Percentiles rank a stretch among this genome's conserved stretches.
These are phyloP conservation scores for Carollia perspicillata DNA, from an alignment of 2,113 vertebrate genomes.

Conservation along the genomic window DNA sequence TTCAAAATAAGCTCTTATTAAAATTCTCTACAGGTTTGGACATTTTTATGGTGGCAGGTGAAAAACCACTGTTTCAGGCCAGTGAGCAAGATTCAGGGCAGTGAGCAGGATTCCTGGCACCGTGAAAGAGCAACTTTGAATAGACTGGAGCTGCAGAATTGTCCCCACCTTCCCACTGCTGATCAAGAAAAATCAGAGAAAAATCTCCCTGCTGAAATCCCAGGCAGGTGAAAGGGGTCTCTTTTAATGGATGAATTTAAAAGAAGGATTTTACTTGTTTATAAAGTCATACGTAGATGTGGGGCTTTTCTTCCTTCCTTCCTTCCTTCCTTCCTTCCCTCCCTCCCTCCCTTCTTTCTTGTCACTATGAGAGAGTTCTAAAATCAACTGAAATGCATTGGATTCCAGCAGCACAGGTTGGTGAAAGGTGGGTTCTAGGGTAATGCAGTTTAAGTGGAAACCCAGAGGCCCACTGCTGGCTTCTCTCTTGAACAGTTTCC, in stretches of 20 bases:
- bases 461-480: not conserved
- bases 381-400: slow-evolving; percentile 11
- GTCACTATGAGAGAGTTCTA: not conserved
- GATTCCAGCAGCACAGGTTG: not conserved
- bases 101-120: not conserved
- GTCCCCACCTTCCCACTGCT: not conserved
- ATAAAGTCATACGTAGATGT: not conserved
- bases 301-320: no score
- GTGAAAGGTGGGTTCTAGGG: not conserved
- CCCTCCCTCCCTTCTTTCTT: not conserved
- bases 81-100: not conserved
- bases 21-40: not conserved
- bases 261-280: slow-evolving; percentile 11
- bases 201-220: slow-evolving; percentile 6
- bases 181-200: slow-evolving; percentile 27
- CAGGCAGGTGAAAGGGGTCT: not conserved
- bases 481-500: not conserved
- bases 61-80: not conserved
- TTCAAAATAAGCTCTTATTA: not conserved
- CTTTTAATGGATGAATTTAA: not conserved
- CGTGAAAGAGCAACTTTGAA: not conserved
- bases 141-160: not conserved
- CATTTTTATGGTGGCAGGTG: not conserved
- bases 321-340: no score
- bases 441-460: not conserved